These are phyloP conservation scores for Mactromeris polynyma DNA, from an alignment of 2,888 invertebrate species.

Conservation along the genomic window DNA sequence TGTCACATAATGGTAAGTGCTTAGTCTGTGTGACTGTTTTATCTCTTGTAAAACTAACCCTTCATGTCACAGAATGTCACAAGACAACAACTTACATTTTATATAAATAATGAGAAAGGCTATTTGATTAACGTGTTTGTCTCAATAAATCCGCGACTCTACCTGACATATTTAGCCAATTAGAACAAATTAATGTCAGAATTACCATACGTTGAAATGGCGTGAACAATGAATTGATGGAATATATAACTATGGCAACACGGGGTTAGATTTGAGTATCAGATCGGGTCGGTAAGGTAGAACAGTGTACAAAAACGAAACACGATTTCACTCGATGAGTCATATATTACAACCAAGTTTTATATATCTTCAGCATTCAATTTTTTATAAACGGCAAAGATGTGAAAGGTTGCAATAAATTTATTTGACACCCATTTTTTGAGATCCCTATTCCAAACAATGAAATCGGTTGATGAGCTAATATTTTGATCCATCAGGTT, in stretches of 20 bases:
- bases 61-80: background rate
- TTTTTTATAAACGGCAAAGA: too few relatives aligned
- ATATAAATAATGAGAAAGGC: background rate
- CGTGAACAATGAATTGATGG: background rate
- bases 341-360: background rate
- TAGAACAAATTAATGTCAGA: constrained; percentile 35
- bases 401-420: too few relatives aligned
- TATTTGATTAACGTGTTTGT: constrained; percentile 13
- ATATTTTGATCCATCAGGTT: too few relatives aligned
- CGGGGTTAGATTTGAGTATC: background rate
- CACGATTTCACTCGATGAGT: background rate
- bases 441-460: too few relatives aligned
- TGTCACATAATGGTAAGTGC: background rate
- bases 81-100: background rate
- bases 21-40: too few relatives aligned
- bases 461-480: too few relatives aligned
- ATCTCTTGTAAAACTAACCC: background rate
- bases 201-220: constrained; percentile 10
- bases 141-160: background rate
- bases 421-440: too few relatives aligned
- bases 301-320: background rate
- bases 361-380: too few relatives aligned
- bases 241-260: background rate
- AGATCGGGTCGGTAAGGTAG: background rate
- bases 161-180: background rate